These are phyloP conservation scores for Pachymerium ferrugineum DNA, from an alignment of 2,888 invertebrate species.

Conservation along the genomic window DNA sequence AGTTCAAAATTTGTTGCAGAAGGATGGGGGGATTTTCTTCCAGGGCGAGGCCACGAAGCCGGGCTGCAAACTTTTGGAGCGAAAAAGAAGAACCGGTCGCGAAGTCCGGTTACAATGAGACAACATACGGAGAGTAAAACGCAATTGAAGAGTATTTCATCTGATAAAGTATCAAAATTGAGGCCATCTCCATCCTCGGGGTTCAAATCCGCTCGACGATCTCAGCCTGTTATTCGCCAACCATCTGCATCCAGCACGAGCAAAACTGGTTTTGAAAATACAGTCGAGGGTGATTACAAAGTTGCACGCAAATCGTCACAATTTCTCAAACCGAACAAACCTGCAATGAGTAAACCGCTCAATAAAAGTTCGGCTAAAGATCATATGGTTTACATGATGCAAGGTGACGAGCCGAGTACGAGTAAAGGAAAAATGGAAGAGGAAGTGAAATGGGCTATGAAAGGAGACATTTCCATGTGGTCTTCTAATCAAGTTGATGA, in stretches of 20 bases:
- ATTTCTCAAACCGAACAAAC: background rate
- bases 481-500: background rate
- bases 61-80: background rate
- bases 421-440: background rate
- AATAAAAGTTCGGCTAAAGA: background rate
- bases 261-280: too few relatives aligned
- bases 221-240: too few relatives aligned
- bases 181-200: background rate
- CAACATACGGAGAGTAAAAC: background rate
- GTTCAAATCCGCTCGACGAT: too few relatives aligned
- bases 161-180: background rate
- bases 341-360: background rate
- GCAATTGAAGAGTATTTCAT: too few relatives aligned
- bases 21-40: background rate
- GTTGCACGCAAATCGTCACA: too few relatives aligned
- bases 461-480: constrained; percentile 2
- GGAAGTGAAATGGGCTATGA: constrained; percentile 20
- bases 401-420: background rate
- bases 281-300: too few relatives aligned
- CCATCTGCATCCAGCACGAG: too few relatives aligned
- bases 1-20: background rate
- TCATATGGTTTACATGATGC: background rate
- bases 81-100: background rate
- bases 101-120: background rate
- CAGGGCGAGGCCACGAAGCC: background rate